Evolutionary conservation across 2,797 vertebrate species (phyloP).

Genomic region (Poecilia wingei): DNA sequence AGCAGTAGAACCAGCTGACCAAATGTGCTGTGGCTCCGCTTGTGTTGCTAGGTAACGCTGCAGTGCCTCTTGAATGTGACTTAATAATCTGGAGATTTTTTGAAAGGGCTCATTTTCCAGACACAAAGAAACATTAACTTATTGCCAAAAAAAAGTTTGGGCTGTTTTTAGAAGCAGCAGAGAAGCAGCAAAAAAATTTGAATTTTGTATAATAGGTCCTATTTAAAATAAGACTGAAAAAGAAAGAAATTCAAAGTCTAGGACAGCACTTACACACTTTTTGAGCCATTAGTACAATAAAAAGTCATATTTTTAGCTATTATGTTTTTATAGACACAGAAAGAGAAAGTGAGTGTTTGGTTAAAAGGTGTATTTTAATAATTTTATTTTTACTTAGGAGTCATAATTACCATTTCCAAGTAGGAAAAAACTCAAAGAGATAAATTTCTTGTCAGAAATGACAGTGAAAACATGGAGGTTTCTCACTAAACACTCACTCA

Average conservation of each 20-base stretch:
- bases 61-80: too few relatives aligned
- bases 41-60: too few relatives aligned
- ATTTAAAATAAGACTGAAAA: too few relatives aligned
- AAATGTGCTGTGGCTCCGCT: too few relatives aligned
- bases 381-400: background rate
- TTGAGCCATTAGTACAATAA: background rate
- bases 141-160: too few relatives aligned
- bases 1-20: too few relatives aligned
- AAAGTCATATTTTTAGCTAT: background rate
- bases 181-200: too few relatives aligned
- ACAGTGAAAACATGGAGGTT: background rate
- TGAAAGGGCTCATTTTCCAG: too few relatives aligned
- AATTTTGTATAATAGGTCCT: too few relatives aligned
- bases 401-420: background rate
- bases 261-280: background rate
- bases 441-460: background rate
- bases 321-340: background rate
- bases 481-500: background rate
- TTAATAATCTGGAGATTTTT: too few relatives aligned
- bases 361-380: background rate
- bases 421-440: background rate
- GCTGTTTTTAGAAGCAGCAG: too few relatives aligned
- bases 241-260: background rate
- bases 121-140: too few relatives aligned
- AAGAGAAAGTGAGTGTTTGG: background rate